phyloP scores from a whole-genome alignment of 1,140 invertebrate genomes.

The Lepidurus apus region DNA sequence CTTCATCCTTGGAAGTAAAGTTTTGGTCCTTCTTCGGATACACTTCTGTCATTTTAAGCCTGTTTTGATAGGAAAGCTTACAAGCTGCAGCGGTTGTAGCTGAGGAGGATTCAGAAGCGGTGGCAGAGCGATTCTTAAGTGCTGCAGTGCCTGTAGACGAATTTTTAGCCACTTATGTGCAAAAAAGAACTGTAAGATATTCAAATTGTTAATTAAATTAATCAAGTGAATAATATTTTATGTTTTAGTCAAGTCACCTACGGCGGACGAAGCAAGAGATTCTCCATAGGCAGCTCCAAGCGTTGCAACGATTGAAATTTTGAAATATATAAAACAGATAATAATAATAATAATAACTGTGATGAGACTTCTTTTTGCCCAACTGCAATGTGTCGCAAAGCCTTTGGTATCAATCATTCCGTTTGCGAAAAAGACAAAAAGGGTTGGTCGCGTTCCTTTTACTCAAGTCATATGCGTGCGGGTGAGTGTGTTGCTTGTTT shows the following conservation, averaged over 20 bases:
- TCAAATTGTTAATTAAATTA: background rate
- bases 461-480: conserved; percentile 2
- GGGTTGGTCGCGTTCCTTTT: conserved; percentile 13
- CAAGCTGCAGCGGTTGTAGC: conserved; percentile 57
- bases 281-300: conserved; percentile 62
- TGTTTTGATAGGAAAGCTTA: conserved; percentile 48
- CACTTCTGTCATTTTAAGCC: conserved; percentile 33
- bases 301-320: conserved; percentile 58
- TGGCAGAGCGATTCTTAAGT: conserved; percentile 67
- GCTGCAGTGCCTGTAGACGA: conserved; percentile 67
- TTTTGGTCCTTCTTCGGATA: conserved; percentile 38
- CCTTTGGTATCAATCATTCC: conserved; percentile 8
- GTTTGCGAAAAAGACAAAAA: background rate
- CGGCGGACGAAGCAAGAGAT: conserved; percentile 70
- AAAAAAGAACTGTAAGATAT: conserved; percentile 52
- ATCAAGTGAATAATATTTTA: background rate
- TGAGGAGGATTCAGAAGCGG: conserved; percentile 65
- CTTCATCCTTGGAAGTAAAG: conserved; percentile 64
- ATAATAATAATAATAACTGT: background rate
- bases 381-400: background rate
- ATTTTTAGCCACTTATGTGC: conserved; percentile 63
- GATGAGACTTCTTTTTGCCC: background rate
- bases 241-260: conserved; percentile 54
- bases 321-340: conserved; percentile 39
- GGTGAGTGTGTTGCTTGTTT: background rate